Evolutionary conservation across 2,888 invertebrate genomes (phyloP).

Genomic region (Heliconius sara): DNA sequence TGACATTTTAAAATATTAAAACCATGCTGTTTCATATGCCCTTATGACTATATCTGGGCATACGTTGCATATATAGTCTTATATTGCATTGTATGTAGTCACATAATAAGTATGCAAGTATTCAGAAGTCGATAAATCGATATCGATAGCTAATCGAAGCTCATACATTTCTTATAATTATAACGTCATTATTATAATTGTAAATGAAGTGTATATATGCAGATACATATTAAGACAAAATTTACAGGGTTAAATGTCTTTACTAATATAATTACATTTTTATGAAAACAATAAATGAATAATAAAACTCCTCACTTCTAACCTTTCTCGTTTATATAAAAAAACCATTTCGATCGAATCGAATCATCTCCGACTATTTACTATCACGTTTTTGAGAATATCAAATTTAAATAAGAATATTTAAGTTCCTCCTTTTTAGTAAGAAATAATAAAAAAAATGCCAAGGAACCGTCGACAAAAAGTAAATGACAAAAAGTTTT

Average conservation of each 20-base stretch:
- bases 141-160: conserved; percentile 62
- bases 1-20: conserved; percentile 14
- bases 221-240: conserved; percentile 65
- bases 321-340: conserved; percentile 56
- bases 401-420: conserved; percentile 46
- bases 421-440: conserved; percentile 46
- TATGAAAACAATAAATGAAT: conserved; percentile 82
- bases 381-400: conserved; percentile 47
- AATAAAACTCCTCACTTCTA: conserved; percentile 74
- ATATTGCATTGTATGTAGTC: conserved; percentile 19
- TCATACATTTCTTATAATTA: conserved; percentile 67
- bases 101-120: conserved; percentile 23
- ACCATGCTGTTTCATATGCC: neutral
- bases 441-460: conserved; percentile 35
- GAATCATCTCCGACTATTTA: conserved; percentile 46
- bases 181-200: conserved; percentile 56
- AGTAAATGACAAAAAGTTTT: neutral
- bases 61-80: conserved; percentile 12
- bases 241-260: conserved; percentile 63
- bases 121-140: conserved; percentile 41
- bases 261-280: conserved; percentile 58
- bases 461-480: conserved; percentile 59
- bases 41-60: conserved; percentile 7
- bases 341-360: conserved; percentile 51
- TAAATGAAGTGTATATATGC: conserved; percentile 64